Base-by-base conservation (phyloP, 2,113 vertebrate genomes). In the Paedocypris sp. region DNA sequence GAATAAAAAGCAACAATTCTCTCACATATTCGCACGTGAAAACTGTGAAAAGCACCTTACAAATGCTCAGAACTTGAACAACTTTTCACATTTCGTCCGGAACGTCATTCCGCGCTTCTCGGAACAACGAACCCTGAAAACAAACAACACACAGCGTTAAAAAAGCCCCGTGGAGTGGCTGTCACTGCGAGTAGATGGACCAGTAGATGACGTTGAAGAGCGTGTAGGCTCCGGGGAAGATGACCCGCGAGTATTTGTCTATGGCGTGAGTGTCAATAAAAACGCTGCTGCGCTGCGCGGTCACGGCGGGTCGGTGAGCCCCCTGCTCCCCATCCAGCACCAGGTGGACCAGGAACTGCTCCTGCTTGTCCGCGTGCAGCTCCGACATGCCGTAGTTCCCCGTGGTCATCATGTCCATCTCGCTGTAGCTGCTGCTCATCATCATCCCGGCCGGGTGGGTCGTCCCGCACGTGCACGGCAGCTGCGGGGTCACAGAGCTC, bases 121-220 rank as follows among this genome's bases (percentile, higher is more conserved):
- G n/a, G n/a, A n/a, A n/a, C n/a, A n/a, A n/a, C n/a, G n/a, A n/a
- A n/a, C n/a, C n/a, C n/a, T n/a, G n/a, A n/a, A n/a, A n/a, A n/a
- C n/a, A n/a, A n/a, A n/a, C n/a, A n/a, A n/a, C n/a, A n/a, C n/a
- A n/a, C n/a, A n/a, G n/a, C n/a, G n/a, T n/a, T n/a, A n/a, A n/a
- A n/a, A n/a, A n/a, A n/a, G n/a, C 26, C 46, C 46, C 5, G 8
- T 32, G 9, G 6, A 18, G 6, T 32, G 28, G 20, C 28, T 20
- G 38, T 29, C 20, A 29, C 75, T 89, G 94, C 36, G 82, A 90
- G 78, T 94, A 94, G 77, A 93, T 91, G 3, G 90, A 89, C 93
- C 93, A 97, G 77, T 96, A 97, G 84, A 96, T 91, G 73, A 96
- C 75, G 49, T 96, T 97, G 76, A 97, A 97, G 31, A 96, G 76